Conservation (phyloP, 2,888 invertebrate genomes). For the Girardia tigrina region DNA sequence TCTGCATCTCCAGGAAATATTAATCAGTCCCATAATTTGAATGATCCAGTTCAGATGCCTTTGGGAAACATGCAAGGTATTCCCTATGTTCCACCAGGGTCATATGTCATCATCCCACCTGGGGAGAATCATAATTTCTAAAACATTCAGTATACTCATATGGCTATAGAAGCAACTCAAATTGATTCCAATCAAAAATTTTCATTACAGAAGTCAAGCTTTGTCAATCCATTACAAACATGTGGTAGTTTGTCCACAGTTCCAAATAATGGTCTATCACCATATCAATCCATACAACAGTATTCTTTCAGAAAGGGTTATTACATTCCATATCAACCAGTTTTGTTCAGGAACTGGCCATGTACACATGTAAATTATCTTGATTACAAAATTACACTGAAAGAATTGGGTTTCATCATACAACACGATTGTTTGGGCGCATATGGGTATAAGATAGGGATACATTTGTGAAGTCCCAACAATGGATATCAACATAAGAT, state of each 20-base stretch:
- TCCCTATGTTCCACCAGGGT: not conserved
- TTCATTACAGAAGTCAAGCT: not conserved
- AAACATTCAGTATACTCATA: not conserved
- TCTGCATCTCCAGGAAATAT: not conserved
- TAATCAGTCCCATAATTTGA: not conserved
- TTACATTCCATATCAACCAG: slow-evolving; percentile 15
- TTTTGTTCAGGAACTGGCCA: not conserved
- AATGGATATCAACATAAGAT: too few species aligned
- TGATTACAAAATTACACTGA: too few species aligned
- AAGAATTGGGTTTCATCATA: too few species aligned
- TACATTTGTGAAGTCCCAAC: too few species aligned
- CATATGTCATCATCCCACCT: not conserved
- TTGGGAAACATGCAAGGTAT: not conserved
- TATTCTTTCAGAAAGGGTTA: slow-evolving; percentile 2
- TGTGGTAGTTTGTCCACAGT: not conserved
- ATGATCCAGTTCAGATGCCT: not conserved
- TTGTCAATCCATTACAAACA: not conserved
- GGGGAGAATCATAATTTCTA: not conserved
- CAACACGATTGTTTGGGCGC: too few species aligned
- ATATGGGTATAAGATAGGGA: too few species aligned
- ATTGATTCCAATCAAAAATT: not conserved
- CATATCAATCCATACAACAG: not conserved
- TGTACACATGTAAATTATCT: not conserved
- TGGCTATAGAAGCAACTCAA: not conserved
- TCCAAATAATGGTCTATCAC: not conserved